A percentile compares a stretch with the other conserved stretches of the same genome.
Conservation (phyloP, 2,113 vertebrate genomes). For the Amia ocellicauda region DNA sequence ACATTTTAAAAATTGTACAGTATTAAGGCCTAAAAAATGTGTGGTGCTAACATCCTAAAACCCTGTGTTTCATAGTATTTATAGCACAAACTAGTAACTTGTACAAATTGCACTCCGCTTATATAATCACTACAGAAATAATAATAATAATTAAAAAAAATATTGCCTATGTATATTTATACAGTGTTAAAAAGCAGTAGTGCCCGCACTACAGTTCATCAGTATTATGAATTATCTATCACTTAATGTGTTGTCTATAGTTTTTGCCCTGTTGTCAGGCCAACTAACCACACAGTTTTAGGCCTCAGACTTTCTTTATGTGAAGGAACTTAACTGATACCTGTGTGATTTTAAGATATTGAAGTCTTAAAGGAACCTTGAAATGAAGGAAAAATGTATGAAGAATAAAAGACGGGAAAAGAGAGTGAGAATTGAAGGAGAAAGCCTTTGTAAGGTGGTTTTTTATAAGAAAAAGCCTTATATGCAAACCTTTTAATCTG, state of each 20-base stretch:
- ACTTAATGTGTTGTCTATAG: conserved; percentile 77
- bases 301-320: conserved; percentile 83
- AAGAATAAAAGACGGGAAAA: conserved; percentile 70
- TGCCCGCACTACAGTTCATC: conserved; percentile 89
- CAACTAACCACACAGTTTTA: conserved; percentile 95
- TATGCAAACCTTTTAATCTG: conserved; percentile 99
- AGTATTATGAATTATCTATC: conserved; percentile 84
- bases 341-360: conserved; percentile 90
- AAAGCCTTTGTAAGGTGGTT: conserved; percentile 99
- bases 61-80: conserved; percentile 99
- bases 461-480: conserved; percentile 93
- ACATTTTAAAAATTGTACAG: conserved; percentile 91
- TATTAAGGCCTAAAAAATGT: conserved; percentile 99
- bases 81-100: conserved; percentile 99
- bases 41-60: conserved; percentile 98
- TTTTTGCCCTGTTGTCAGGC: conserved; percentile 74
- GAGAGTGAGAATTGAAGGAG: conserved; percentile 58
- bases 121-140: conserved; percentile 99
- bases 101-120: conserved; percentile 99
- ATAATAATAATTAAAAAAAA: conserved; percentile 91
- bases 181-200: conserved; percentile 76
- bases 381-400: conserved; percentile 81
- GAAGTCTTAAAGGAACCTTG: conserved; percentile 90
- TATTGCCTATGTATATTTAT: conserved; percentile 99
- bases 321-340: conserved; percentile 92